Base-by-base conservation (phyloP, 2,797 vertebrate genomes). In the Sitta carolinensis region DNA sequence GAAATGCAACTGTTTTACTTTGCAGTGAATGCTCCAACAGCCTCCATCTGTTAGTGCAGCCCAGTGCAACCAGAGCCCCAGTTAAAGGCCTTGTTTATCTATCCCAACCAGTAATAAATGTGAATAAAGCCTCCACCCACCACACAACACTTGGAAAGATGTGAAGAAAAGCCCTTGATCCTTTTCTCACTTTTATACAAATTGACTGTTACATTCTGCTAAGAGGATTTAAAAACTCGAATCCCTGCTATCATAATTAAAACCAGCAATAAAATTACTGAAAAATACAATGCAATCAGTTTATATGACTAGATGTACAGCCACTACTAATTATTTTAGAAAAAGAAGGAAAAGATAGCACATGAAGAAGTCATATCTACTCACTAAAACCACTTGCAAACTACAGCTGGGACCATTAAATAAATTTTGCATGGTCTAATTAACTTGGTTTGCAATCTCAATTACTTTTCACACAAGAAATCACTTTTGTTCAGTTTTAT, bases 401-500 rank as follows among this genome's bases (percentile, higher is more conserved):
- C 93, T 96, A 87, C 95, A 97, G 97, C 97, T 95, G 77, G 82
- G 85, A 81, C 97, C 95, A 94, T 97, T 97, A 97, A 98, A 98
- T 98, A 98, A 97, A 98, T 98, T 97, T 96, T 95, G 97, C 95
- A 96, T 88, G 90, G 97, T 97, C 97, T 98, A 98, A 98, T 98
- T 98, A 98, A 98, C 97, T 97, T 94, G 97, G 97, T 97, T 97
- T 95, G 96, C 97, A 97, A 97, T 98, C 97, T 98, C 98, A 98
- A 98, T 98, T 98, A 98, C 97, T 98, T 98, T 97, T 95, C 97
- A 97, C 96, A 96, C 95, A 97, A 97, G 97, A 97, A 98, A 98
- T 97, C 97, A 97, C 96, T 97, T 96, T 95, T 94, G 96, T 94
- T 97, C 97, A 96, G 97, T 97, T 97, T 98, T 98, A 98, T 98